Evolutionary conservation across 2,888 invertebrate species (phyloP).

Genomic region (Phanerotoma sp.): DNA sequence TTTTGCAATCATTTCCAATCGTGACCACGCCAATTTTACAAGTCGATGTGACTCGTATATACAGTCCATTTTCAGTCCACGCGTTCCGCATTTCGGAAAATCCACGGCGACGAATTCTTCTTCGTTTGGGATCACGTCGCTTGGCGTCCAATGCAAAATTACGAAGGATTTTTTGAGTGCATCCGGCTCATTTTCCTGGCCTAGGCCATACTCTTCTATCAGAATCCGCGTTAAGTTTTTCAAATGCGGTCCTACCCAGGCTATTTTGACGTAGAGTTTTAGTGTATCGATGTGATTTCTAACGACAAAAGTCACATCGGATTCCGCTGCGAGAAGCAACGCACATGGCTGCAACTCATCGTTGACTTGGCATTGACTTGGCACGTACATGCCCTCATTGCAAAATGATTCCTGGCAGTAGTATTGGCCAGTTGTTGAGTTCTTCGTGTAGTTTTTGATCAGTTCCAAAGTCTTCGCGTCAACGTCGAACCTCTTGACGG

Average conservation of each 20-base stretch:
- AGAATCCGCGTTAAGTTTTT: conserved; percentile 54
- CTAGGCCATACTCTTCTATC: conserved; percentile 44
- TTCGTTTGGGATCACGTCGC: conserved; percentile 61
- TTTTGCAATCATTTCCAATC: conserved; percentile 61
- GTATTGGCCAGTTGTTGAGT: conserved; percentile 46
- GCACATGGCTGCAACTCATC: conserved; percentile 39
- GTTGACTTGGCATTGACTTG: conserved; percentile 59
- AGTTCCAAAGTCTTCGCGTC: conserved; percentile 46
- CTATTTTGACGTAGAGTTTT: conserved; percentile 66
- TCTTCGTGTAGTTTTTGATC: conserved; percentile 45
- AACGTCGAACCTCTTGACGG: conserved; percentile 60
- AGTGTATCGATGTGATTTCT: conserved; percentile 64
- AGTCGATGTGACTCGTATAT: conserved; percentile 70
- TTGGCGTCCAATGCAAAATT: conserved; percentile 71
- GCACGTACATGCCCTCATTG: conserved; percentile 63
- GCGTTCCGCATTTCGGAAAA: conserved; percentile 64
- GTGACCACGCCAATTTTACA: conserved; percentile 67
- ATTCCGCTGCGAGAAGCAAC: conserved; percentile 59
- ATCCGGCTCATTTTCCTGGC: conserved; percentile 8
- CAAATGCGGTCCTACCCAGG: conserved; percentile 69
- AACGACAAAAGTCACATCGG: conserved; percentile 61
- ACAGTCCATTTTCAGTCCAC: conserved; percentile 60
- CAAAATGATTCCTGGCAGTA: conserved; percentile 60
- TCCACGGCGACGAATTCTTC: conserved; percentile 60
- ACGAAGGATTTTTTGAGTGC: conserved; percentile 58